Conservation (phyloP, 2,113 vertebrate genomes). For the Siniperca chuatsi region DNA sequence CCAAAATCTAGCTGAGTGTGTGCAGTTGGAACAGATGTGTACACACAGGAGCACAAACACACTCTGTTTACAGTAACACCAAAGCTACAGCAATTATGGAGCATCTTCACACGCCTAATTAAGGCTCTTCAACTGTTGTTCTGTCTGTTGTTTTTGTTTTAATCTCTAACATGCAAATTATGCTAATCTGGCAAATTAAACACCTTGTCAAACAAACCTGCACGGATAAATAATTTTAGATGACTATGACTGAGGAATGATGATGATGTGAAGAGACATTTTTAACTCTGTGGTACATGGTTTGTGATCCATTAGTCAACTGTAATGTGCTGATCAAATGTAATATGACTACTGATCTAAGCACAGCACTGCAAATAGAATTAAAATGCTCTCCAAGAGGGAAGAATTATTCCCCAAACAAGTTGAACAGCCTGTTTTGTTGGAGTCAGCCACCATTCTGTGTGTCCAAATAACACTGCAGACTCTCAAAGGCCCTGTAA, state of each 20-base stretch:
- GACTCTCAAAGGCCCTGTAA: neutral
- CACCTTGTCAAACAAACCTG: constrained; percentile 60
- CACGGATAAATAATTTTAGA: neutral
- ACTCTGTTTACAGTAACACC: constrained; percentile 33
- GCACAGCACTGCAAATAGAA: neutral
- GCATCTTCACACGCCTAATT: constrained; percentile 72
- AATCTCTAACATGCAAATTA: constrained; percentile 68
- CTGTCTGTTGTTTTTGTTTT: constrained; percentile 66
- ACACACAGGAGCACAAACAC: constrained; percentile 13
- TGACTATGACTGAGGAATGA: neutral
- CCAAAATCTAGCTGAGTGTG: constrained; percentile 19
- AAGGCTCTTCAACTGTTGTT: constrained; percentile 57
- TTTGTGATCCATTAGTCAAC: neutral
- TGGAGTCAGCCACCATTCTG: neutral
- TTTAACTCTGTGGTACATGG: constrained; percentile 18
- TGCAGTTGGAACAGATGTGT: constrained; percentile 36
- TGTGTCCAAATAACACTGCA: neutral
- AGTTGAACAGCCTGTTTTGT: neutral
- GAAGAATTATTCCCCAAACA: neutral
- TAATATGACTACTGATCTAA: neutral
- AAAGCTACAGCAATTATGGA: constrained; percentile 57
- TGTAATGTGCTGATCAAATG: neutral
- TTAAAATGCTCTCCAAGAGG: neutral
- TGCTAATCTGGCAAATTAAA: constrained; percentile 73
- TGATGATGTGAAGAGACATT: neutral